Percentiles rank a stretch among this genome's conserved stretches.
These are phyloP conservation scores for Patella depressa DNA, from an alignment of 2,888 invertebrate species.

Conservation along the genomic window DNA sequence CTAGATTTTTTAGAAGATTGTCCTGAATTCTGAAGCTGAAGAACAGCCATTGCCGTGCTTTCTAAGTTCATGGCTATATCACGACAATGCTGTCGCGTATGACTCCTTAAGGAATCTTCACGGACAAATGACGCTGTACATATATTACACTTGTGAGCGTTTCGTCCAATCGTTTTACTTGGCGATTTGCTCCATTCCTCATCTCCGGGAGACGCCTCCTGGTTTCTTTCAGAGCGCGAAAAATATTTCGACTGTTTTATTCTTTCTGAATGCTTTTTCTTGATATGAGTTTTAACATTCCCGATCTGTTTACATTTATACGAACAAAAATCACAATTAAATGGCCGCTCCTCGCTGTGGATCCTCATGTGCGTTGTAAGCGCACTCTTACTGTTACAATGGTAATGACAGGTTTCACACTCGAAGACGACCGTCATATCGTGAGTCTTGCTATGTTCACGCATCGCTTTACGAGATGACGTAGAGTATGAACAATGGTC, in stretches of 20 bases:
- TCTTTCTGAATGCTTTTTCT: slow-evolving; percentile 59
- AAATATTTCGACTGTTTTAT: slow-evolving; percentile 1
- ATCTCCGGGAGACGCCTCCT: neutral
- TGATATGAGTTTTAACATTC: slow-evolving; percentile 63
- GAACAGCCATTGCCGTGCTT: slow-evolving; percentile 54
- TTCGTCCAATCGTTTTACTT: slow-evolving; percentile 24
- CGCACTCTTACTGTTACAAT: slow-evolving; percentile 54
- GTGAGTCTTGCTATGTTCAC: slow-evolving; percentile 66
- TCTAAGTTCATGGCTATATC: slow-evolving; percentile 38
- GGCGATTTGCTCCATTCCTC: neutral
- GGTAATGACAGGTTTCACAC: slow-evolving; percentile 59
- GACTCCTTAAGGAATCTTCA: slow-evolving; percentile 71
- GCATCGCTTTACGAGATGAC: slow-evolving; percentile 61
- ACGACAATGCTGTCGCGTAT: slow-evolving; percentile 67
- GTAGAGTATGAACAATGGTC: slow-evolving; percentile 62
- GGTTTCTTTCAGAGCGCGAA: slow-evolving; percentile 12
- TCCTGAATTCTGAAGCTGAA: slow-evolving; percentile 44
- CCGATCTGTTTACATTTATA: slow-evolving; percentile 60
- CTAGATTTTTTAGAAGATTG: neutral
- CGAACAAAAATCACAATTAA: slow-evolving; percentile 61
- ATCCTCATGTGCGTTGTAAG: slow-evolving; percentile 58
- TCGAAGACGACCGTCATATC: slow-evolving; percentile 29
- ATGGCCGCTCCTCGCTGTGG: slow-evolving; percentile 58
- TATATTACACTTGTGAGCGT: slow-evolving; percentile 63
- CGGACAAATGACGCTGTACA: slow-evolving; percentile 71